phyloP scores from a whole-genome alignment of 2,797 vertebrate genomes.

The Ptychadena robeensis region DNA sequence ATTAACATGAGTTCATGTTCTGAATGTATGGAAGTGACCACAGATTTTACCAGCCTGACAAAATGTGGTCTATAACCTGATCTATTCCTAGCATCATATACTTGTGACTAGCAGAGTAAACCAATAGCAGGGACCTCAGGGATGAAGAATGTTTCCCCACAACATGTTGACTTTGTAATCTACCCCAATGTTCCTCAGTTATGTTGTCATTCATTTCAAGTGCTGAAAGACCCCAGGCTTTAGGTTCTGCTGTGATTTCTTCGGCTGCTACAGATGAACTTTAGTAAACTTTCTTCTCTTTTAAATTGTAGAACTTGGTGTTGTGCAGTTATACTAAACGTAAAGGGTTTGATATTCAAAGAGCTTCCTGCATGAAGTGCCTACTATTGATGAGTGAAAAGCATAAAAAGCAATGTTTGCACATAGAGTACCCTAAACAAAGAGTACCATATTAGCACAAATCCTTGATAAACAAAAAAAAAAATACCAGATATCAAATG shows the following conservation, averaged over 20 bases:
- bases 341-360: not conserved
- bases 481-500: too few relatives aligned
- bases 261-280: not conserved
- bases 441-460: too few relatives aligned
- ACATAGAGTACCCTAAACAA: too few relatives aligned
- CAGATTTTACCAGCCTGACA: conserved; percentile 61
- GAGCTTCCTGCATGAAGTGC: too few relatives aligned
- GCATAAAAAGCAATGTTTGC: too few relatives aligned
- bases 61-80: conserved; percentile 58
- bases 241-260: conserved; percentile 11
- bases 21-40: conserved; percentile 60
- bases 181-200: conserved; percentile 55
- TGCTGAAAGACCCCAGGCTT: conserved; percentile 58
- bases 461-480: too few relatives aligned
- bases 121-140: conserved; percentile 67
- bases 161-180: conserved; percentile 61
- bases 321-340: not conserved
- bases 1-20: conserved; percentile 28
- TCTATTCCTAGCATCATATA: conserved; percentile 63
- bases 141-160: conserved; percentile 67
- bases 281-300: conserved; percentile 14
- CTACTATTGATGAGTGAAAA: not conserved
- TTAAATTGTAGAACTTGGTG: not conserved
- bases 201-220: conserved; percentile 44
- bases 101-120: conserved; percentile 66